Percentiles rank a stretch among this genome's conserved stretches.
Evolutionary conservation across 92 coral and sea anemone species (phyloP).

Genomic region (Umimayanthus kanabou): DNA sequence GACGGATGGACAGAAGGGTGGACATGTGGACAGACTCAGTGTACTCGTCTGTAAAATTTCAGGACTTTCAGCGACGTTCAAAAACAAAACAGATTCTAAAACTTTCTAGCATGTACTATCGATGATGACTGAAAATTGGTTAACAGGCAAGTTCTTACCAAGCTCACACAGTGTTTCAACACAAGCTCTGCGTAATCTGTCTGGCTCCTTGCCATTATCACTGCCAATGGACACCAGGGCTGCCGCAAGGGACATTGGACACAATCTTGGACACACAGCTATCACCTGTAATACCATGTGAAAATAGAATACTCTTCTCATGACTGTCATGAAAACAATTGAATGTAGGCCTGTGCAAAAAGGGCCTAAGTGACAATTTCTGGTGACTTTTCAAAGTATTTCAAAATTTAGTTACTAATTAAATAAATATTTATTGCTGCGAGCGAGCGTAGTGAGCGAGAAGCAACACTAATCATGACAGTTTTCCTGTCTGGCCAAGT

Average conservation of each 20-base stretch:
- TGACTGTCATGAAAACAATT: no score
- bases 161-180: constrained; percentile 94
- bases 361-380: no score
- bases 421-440: no score
- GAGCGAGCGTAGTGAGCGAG: no score
- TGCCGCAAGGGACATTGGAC: constrained; percentile 95
- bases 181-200: constrained; percentile 92
- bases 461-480: no score
- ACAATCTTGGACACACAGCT: constrained; percentile 88
- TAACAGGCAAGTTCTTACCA: constrained; percentile 48
- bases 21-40: no score
- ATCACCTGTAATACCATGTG: constrained; percentile 62
- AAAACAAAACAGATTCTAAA: background rate
- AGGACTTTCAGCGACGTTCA: background rate
- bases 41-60: no score
- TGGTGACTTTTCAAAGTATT: no score
- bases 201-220: constrained; percentile 85
- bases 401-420: no score
- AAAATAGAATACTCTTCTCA: background rate
- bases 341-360: no score
- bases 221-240: constrained; percentile 85
- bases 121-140: background rate
- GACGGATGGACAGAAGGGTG: no score
- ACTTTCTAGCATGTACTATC: background rate
- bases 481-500: no score